These are phyloP conservation scores for Hafferia zeledoni DNA, from an alignment of 2,797 vertebrate genomes.

Conservation along the genomic window DNA sequence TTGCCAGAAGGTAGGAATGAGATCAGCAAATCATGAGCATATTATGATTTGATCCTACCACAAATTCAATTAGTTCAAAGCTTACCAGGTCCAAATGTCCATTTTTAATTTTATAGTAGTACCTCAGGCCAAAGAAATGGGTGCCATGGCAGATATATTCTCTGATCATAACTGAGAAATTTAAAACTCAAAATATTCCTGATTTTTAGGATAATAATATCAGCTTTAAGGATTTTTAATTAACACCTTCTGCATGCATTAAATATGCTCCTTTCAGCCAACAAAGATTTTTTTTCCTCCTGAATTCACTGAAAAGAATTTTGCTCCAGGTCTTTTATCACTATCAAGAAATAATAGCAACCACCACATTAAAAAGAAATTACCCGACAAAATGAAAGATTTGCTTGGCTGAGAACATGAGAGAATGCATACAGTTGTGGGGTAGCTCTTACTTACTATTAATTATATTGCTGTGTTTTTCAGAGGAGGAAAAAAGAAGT, in stretches of 20 bases:
- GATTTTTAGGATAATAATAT: constrained; percentile 30
- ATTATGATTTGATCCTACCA: constrained; percentile 39
- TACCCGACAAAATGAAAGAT: constrained; percentile 56
- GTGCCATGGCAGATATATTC: background rate
- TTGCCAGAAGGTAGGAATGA: constrained; percentile 49
- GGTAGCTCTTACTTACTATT: constrained; percentile 10
- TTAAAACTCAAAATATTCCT: constrained; percentile 46
- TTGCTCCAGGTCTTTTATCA: constrained; percentile 63
- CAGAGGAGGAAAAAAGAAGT: background rate
- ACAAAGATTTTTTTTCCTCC: constrained; percentile 43
- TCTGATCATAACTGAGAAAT: constrained; percentile 48
- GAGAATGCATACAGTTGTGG: background rate
- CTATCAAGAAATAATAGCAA: constrained; percentile 59
- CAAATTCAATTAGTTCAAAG: constrained; percentile 59
- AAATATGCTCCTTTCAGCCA: constrained; percentile 42
- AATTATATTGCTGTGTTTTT: background rate
- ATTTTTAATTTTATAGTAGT: constrained; percentile 62
- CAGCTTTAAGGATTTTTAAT: constrained; percentile 67
- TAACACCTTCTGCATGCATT: constrained; percentile 58
- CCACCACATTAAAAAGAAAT: constrained; percentile 65
- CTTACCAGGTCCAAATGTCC: constrained; percentile 35
- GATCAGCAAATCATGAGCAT: constrained; percentile 24
- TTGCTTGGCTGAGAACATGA: constrained; percentile 30
- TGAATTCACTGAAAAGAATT: constrained; percentile 25
- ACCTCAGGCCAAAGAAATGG: constrained; percentile 23